Base-by-base conservation (phyloP, 2,888 invertebrate genomes). In the Cataglyphis livida region DNA sequence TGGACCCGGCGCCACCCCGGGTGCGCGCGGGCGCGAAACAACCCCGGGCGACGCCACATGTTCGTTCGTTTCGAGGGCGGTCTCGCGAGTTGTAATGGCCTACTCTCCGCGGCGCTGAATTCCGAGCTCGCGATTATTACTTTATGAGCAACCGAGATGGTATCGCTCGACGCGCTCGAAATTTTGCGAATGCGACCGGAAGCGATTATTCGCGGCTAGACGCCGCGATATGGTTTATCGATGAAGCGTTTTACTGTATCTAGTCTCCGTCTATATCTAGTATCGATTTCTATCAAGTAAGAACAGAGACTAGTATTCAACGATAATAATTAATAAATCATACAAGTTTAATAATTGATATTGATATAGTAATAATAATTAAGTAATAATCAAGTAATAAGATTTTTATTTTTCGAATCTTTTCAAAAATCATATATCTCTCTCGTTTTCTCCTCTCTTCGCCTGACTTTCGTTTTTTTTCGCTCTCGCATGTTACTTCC, bases 41-140 rank as follows among this genome's bases (percentile, higher is more conserved):
- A 84, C 86, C 85, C 86, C 76, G 86, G 84, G 87, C 89, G 85
- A 82, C 85, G 90, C 94, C 93, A 93, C 93, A 94, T 94, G 94
- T 93, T 93, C 93, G 88, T 90, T 92, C 89, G 89, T 76, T 81
- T 66, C 78, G 68, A 64, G 82, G 48, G 62, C 61, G 78, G 61
- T 82, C 76, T 82, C 76, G 68, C 66, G 74, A 32, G 73, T 51
- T 59, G 76, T 76, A 82, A 82, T 82, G 76, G 76, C 48, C 57
- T 66, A 74, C 68, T 38, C 21, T 68, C 68, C 38, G 68, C 68
- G 38, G 48, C 61, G 38, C 12, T 54, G 61, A 91, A 92, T 91
- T 91, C 91, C 90, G 88, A 89, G 84, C 87, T 88, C 86, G 88
- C 91, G 92, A 93, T 93, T 92, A 93, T 93, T 93, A 93, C 92